Evolutionary conservation across 2,888 invertebrate genomes (phyloP).

Genomic region (Cremastinae sp.): DNA sequence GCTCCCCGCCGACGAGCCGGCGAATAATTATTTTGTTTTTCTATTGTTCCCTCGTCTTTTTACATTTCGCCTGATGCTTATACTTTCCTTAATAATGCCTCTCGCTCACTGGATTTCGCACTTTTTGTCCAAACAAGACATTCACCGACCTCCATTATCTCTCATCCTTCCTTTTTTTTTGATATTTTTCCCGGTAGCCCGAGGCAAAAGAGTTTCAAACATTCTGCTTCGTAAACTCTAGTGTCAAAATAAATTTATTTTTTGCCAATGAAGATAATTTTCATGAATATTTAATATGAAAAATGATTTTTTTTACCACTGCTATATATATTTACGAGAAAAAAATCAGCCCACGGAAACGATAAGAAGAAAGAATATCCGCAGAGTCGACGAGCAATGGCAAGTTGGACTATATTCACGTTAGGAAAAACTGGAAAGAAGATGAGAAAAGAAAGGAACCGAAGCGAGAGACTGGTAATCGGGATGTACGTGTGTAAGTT

Average conservation of each 20-base stretch:
- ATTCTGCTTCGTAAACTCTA: no score
- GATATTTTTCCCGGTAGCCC: no score
- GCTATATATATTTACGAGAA: no score
- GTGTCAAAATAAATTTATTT: no score
- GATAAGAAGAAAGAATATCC: slow-evolving; percentile 34
- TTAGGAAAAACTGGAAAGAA: slow-evolving; percentile 50
- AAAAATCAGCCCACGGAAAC: slow-evolving; percentile 18
- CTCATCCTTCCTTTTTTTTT: neutral
- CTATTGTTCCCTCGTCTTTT: slow-evolving; percentile 33
- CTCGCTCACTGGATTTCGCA: slow-evolving; percentile 14
- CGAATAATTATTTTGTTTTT: slow-evolving; percentile 65
- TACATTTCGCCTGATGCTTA: slow-evolving; percentile 22
- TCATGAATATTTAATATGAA: no score
- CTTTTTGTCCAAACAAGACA: slow-evolving; percentile 30
- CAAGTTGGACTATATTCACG: slow-evolving; percentile 59
- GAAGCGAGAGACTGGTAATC: slow-evolving; percentile 70
- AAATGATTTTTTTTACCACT: no score
- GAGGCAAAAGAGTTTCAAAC: no score
- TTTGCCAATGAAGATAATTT: no score
- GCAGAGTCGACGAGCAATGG: slow-evolving; percentile 59
- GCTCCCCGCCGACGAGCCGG: slow-evolving; percentile 66
- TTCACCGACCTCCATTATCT: slow-evolving; percentile 11
- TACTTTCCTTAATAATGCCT: slow-evolving; percentile 40
- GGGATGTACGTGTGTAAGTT: slow-evolving; percentile 70
- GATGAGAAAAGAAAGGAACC: slow-evolving; percentile 54